Evolutionary conservation across 1,140 invertebrate species (phyloP), one percentile per base, ranked within the genome.

Genomic region (Drosophila pallidifrons): DNA sequence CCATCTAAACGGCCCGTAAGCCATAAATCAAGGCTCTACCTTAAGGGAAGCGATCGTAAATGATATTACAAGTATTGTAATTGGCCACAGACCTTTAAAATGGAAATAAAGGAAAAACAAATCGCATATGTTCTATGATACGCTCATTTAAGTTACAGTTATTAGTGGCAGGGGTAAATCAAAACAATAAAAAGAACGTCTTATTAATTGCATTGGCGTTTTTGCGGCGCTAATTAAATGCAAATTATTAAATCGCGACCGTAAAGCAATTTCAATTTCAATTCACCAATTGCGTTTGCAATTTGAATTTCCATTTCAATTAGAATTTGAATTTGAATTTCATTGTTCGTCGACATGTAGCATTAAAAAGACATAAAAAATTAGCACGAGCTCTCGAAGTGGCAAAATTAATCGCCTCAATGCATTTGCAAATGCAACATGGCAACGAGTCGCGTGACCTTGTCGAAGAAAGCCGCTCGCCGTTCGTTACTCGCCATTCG

Each of bases 211-310:
- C 38, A 41, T 28, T 72, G 6, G 25, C n/a, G 38, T 41, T 41
- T 41, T 41, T 41, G 38, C 38, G n/a, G 28, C 38, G 51, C 35
- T 80, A 71, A 80, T 82, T 83, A 82, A 82, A 83, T 83, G 76
- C 72, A 82, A 80, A 83, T 82, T 28, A 38, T 46, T 51, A 15
- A 55, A n/a, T 54, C 51, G 28, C 41, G 51, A 51, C 45, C 64
- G 54, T 49, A 16, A 51, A 41, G 60, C 57, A 73, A 59, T 54
- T 60, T 10, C 59, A n/a, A 51, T 52, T 63, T 41, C 7, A 32
- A 35, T 38, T 63, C 32, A 16, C 15, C 35, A 38, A 38, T 38
- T 38, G 35, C 35, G 7, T 7, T 75, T 59, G n/a, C 58, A 15
- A 30, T 51, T 61, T 35, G 5, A 28, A 35, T 35, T 63, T 63